A percentile compares a stretch with the other conserved stretches of the same genome.
Conservation (phyloP, 2,113 vertebrate genomes). For the Oryctolagus cuniculus region mOryCun1.1 NC_091434.1:127339001-127339500, state of each 20-base stretch:
- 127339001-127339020: too few species aligned
- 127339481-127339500: not conserved
- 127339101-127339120: not conserved
- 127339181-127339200: not conserved
- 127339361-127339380: not conserved
- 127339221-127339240: not conserved
- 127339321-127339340: not conserved
- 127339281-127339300: not conserved
- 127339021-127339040: too few species aligned
- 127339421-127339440: not conserved
- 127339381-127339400: not conserved
- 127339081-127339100: not conserved
- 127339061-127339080: not conserved
- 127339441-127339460: not conserved
- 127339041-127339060: not conserved
- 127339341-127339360: not conserved
- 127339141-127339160: not conserved
- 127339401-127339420: not conserved
- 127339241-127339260: not conserved
- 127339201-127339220: not conserved
- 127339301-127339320: not conserved
- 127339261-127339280: not conserved
- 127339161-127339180: not conserved
- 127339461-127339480: not conserved
- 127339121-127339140: not conserved